Evolutionary conservation across 2,113 vertebrate genomes (phyloP).

Genomic region (Sylvia atricapilla): DNA sequence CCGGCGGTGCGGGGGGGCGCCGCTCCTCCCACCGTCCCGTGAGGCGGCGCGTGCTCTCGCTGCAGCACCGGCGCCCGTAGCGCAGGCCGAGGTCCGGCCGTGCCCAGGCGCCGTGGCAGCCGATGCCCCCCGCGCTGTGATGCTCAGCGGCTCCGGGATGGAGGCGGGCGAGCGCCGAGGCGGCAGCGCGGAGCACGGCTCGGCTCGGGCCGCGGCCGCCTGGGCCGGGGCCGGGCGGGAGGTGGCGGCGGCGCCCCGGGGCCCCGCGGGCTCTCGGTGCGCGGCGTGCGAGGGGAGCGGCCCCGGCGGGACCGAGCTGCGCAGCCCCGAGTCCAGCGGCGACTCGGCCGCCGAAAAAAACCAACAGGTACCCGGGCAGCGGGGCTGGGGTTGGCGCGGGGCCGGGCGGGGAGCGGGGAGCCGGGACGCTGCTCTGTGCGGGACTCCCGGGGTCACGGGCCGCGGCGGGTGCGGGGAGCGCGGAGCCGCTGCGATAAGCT

Average conservation of each 20-base stretch:
- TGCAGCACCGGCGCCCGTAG: too few relatives aligned
- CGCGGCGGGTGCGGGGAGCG: not conserved
- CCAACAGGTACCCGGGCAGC: constrained; percentile 70
- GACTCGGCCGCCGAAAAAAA: not conserved
- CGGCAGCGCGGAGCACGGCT: not conserved
- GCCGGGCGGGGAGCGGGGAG: not conserved
- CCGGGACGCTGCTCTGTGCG: not conserved
- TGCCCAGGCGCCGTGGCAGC: not conserved
- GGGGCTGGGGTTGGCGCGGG: too few relatives aligned
- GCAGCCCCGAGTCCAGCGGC: not conserved
- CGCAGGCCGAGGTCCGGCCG: not conserved
- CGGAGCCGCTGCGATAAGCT: accelerated
- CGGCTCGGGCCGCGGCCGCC: not conserved
- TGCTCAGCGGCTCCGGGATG: not conserved
- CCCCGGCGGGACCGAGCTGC: not conserved
- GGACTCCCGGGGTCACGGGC: not conserved
- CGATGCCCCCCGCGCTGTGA: not conserved
- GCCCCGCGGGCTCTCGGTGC: constrained; percentile 45
- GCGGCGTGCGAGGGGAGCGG: not conserved
- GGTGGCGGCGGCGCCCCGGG: not conserved
- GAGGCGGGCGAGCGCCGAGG: not conserved
- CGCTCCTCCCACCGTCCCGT: not conserved
- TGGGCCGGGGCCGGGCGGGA: not conserved
- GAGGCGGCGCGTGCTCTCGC: not conserved
- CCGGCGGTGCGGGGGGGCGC: not conserved